These are phyloP conservation scores for Syngnathus rostellatus DNA, from an alignment of 2,797 vertebrate species.

Conservation along the genomic window DNA sequence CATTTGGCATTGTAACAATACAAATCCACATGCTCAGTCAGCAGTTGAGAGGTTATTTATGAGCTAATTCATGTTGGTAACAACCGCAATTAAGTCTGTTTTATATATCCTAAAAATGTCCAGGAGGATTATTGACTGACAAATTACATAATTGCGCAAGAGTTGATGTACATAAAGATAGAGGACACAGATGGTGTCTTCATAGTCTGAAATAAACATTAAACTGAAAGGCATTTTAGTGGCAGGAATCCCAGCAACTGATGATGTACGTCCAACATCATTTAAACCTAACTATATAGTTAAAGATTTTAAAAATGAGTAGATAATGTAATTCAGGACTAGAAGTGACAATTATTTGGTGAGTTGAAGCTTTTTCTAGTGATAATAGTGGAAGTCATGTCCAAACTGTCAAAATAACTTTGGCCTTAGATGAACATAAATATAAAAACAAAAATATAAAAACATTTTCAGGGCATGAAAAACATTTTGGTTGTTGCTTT, in stretches of 20 bases:
- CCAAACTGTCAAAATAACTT: background rate
- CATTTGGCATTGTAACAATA: conserved; percentile 3
- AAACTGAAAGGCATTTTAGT: conserved; percentile 12
- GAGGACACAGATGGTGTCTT: conserved; percentile 24
- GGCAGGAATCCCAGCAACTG: conserved; percentile 15
- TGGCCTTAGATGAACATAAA: too few relatives aligned
- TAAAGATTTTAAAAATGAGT: conserved; percentile 10
- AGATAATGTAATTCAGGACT: conserved; percentile 18
- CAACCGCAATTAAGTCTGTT: conserved; percentile 2
- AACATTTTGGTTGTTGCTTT: background rate
- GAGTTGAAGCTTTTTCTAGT: background rate
- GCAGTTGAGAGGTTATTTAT: conserved; percentile 5
- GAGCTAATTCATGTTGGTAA: conserved; percentile 4
- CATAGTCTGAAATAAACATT: conserved; percentile 18
- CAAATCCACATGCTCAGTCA: conserved; percentile 3
- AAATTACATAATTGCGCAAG: conserved; percentile 11
- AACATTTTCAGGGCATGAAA: background rate
- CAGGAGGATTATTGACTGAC: conserved; percentile 12
- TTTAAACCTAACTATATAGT: conserved; percentile 4
- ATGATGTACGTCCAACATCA: conserved; percentile 6
- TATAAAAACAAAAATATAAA: too few relatives aligned
- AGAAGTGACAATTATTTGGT: background rate
- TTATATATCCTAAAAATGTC: conserved; percentile 2
- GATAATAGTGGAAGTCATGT: background rate
- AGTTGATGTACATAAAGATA: conserved; percentile 1